Evolutionary conservation across 35 echinoderm and acorn worm genomes (phyloP).

Genomic region (Anneissia japonica): DNA sequence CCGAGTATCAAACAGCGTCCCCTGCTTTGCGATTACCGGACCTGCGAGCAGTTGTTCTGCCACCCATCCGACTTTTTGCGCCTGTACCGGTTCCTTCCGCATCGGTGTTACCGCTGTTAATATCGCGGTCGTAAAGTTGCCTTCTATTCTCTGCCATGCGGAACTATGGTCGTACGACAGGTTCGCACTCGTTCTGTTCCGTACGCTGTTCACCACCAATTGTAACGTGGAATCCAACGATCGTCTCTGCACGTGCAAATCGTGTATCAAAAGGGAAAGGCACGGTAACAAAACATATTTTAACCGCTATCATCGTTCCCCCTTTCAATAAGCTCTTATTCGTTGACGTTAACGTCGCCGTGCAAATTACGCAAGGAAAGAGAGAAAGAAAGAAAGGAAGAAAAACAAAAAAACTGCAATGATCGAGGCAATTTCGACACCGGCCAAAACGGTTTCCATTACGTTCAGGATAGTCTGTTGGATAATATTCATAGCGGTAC

Average conservation of each 20-base stretch:
- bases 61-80: background rate
- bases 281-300: background rate
- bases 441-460: too few relatives aligned
- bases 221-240: background rate
- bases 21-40: background rate
- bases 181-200: background rate
- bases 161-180: background rate
- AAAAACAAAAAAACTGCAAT: too few relatives aligned
- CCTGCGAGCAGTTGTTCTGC: background rate
- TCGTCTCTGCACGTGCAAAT: background rate
- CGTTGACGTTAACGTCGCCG: too few relatives aligned
- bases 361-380: too few relatives aligned
- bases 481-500: too few relatives aligned
- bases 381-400: too few relatives aligned
- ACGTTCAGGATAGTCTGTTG: too few relatives aligned
- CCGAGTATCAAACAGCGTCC: background rate
- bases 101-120: background rate
- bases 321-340: too few relatives aligned
- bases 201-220: background rate
- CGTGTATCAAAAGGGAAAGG: background rate
- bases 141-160: too few relatives aligned
- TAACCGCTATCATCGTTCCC: too few relatives aligned
- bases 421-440: too few relatives aligned
- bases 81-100: background rate
- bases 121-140: too few relatives aligned